These are phyloP conservation scores for Brachyalestes nurse DNA, from an alignment of 2,797 vertebrate genomes.

Conservation along the genomic window DNA sequence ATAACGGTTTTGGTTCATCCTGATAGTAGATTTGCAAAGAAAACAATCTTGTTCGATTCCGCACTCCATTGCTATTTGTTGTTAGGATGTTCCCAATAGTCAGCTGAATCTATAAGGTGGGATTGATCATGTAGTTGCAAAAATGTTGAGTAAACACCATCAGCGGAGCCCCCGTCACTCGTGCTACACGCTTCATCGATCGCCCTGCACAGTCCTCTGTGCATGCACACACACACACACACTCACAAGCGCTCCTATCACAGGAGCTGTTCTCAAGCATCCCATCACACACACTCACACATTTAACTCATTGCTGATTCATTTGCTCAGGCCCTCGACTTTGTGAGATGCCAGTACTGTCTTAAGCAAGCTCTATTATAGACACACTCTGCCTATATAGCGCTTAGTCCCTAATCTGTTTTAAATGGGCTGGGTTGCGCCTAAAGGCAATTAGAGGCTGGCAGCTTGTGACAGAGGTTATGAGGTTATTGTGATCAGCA, in stretches of 20 bases:
- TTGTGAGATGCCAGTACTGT: slow-evolving; percentile 42
- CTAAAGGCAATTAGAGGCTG: slow-evolving; percentile 53
- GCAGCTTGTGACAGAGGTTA: slow-evolving; percentile 40
- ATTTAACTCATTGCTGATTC: slow-evolving; percentile 44
- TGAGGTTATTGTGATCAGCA: slow-evolving; percentile 67
- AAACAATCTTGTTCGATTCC: neutral
- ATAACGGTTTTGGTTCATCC: too few species aligned
- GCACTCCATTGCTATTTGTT: neutral
- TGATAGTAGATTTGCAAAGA: neutral
- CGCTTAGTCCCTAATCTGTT: slow-evolving; percentile 47
- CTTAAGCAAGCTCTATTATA: slow-evolving; percentile 44
- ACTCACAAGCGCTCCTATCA: slow-evolving; percentile 8
- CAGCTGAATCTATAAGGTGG: slow-evolving; percentile 38
- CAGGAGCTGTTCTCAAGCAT: slow-evolving; percentile 13
- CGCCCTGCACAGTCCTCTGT: neutral
- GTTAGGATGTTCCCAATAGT: slow-evolving; percentile 31
- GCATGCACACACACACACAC: neutral
- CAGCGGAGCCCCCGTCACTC: slow-evolving; percentile 32
- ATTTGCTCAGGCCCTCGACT: slow-evolving; percentile 37
- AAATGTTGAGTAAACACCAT: slow-evolving; percentile 38
- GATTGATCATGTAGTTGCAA: slow-evolving; percentile 43
- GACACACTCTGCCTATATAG: slow-evolving; percentile 40
- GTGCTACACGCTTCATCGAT: slow-evolving; percentile 39
- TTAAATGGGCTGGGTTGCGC: slow-evolving; percentile 10
- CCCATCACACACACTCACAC: neutral